Evolutionary conservation across 2,113 vertebrate genomes (phyloP).

Genomic region (Zosterops borbonicus): DNA sequence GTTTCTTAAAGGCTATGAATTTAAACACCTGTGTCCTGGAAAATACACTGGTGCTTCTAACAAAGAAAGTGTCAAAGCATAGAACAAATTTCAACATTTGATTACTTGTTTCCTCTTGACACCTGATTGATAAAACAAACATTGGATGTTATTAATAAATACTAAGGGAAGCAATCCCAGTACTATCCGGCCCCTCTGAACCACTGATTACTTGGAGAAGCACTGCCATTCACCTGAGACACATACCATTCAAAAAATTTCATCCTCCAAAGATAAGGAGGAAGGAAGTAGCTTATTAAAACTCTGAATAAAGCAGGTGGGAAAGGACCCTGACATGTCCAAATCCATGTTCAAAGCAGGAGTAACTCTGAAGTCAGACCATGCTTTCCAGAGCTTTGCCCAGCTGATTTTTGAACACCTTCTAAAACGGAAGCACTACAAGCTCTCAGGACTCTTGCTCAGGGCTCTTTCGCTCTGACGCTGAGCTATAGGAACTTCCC

Average conservation of each 20-base stretch:
- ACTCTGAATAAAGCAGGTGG: background rate
- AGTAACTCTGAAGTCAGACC: background rate
- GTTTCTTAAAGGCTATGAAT: background rate
- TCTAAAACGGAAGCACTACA: background rate
- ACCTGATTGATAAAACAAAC: background rate
- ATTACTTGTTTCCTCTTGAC: slow-evolving; percentile 42
- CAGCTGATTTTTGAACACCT: background rate
- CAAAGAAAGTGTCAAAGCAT: background rate
- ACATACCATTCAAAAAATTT: background rate
- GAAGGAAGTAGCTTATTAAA: background rate
- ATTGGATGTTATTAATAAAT: background rate
- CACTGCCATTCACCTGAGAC: background rate
- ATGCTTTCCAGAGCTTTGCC: background rate
- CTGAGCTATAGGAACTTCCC: background rate
- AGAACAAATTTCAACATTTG: slow-evolving; percentile 12
- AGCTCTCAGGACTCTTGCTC: background rate
- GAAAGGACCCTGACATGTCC: background rate
- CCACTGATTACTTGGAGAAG: background rate
- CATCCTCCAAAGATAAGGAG: background rate
- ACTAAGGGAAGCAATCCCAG: background rate
- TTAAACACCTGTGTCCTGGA: background rate
- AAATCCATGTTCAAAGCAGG: background rate
- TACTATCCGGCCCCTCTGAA: background rate
- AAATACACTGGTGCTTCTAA: background rate
- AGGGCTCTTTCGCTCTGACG: background rate